Conservation (phyloP, 2,113 vertebrate genomes). For the Chaenocephalus aceratus region DNA sequence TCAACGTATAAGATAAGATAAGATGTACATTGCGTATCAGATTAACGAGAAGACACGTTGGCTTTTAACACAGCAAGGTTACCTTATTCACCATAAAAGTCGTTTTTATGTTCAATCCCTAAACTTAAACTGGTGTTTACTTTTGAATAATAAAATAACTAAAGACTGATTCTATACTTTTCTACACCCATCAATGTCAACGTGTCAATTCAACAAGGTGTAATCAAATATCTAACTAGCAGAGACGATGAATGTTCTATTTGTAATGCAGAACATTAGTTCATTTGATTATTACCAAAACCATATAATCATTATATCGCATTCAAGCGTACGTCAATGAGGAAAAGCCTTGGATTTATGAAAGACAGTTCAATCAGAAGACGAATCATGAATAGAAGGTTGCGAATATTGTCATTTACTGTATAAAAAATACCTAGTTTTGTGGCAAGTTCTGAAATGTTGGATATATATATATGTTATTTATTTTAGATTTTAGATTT, state of each 20-base stretch:
- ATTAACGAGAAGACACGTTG: slow-evolving; percentile 42
- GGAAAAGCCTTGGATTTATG: neutral
- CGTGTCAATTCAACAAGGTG: neutral
- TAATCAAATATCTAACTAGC: neutral
- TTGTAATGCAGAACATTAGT: neutral
- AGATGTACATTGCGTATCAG: slow-evolving; percentile 12
- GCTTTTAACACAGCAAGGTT: slow-evolving; percentile 4
- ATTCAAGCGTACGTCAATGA: neutral
- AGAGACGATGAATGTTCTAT: neutral
- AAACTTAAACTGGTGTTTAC: neutral
- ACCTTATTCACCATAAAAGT: neutral
- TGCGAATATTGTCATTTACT: neutral
- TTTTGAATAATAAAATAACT: neutral
- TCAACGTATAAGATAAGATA: neutral
- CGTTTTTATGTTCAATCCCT: neutral
- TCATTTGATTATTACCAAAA: neutral
- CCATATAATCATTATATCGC: neutral
- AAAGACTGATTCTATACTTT: neutral
- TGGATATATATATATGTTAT: neutral
- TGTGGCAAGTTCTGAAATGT: neutral
- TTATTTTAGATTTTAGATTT: too few species aligned
- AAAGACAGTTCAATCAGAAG: neutral
- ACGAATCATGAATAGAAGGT: neutral
- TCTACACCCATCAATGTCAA: neutral
- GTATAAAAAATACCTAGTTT: too few species aligned